Conservation (phyloP, 2,797 vertebrate genomes). For the Labeo calbasu region DNA sequence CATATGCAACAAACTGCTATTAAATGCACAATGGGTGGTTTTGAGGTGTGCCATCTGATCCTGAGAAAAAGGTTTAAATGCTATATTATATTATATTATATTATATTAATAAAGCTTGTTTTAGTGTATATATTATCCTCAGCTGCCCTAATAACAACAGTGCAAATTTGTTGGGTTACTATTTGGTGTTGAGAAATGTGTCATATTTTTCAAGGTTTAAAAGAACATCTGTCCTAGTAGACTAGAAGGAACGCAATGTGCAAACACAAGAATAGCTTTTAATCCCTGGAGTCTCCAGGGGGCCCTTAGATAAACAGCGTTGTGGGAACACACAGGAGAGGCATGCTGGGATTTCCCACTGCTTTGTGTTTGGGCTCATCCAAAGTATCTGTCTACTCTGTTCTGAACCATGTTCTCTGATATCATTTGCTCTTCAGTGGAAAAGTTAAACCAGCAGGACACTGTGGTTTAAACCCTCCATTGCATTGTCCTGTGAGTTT, state of each 20-base stretch:
- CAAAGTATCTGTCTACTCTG: background rate
- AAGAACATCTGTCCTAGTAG: constrained; percentile 11
- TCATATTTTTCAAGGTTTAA: background rate
- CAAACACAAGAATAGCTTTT: constrained; percentile 39
- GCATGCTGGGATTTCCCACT: constrained; percentile 33
- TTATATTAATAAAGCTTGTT: background rate
- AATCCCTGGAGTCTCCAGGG: constrained; percentile 35
- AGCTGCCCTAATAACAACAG: background rate
- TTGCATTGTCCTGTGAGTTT: background rate
- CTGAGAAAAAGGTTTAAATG: background rate
- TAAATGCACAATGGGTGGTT: background rate
- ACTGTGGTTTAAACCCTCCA: background rate
- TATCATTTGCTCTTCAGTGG: constrained; percentile 16
- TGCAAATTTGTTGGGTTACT: background rate
- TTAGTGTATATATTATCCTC: background rate
- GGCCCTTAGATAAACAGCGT: constrained; percentile 24
- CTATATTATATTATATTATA: background rate
- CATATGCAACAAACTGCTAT: background rate
- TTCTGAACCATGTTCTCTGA: constrained; percentile 8
- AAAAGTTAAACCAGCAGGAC: constrained; percentile 18
- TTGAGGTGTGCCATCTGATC: background rate
- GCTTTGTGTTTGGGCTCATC: constrained; percentile 2
- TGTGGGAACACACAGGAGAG: background rate
- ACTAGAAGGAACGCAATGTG: constrained; percentile 19
- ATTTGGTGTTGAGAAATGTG: background rate